Base-by-base conservation (phyloP, 1,140 invertebrate species). In the Drosophila biarmipes region DNA sequence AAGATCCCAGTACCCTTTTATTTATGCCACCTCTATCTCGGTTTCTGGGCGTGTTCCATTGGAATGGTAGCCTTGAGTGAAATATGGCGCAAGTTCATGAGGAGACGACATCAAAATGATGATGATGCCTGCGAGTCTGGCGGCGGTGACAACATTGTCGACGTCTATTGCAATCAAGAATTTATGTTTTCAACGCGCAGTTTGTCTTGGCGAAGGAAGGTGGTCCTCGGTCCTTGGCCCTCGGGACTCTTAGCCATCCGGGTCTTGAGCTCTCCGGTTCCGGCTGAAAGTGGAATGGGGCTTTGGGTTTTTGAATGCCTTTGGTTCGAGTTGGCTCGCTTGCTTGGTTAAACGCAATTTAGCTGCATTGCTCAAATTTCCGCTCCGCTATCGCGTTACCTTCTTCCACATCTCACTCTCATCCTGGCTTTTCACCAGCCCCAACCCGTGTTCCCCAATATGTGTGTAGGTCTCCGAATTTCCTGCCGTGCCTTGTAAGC, bases 321-420 rank as follows among this genome's bases (percentile, higher is more conserved):
- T 69, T 37, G 24, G 66, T 55, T 38, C 38, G 43, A 17, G 56
- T 42, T 67, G 45, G 48, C 43, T 52, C 51, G 56, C 57, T 79
- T 76, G 63, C 84, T 82, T 87, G 78, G 84, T 81, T 86, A 78
- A 86, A 86, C 84, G 84, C 84, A 87, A 87, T 89, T 89, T 82
- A 81, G 82, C 62, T 86, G 74, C 78, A 87, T 82, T 75, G 78
- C 74, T 86, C 82, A 72, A 86, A 86, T 86, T 81, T 86, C 82
- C 82, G 78, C 46, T 40, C n/a, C 40, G 52, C 63, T 86, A 81
- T 86, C 78, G 64, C 62, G 38, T 81, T 87, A 75, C 81, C 31
- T 43, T 52, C 37, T 43, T 37, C 17, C 35, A 27, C 59, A 57
- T 69, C 62, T 67, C 12, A 38, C 49, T 24, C 21, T 12, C 5